Evolutionary conservation across 2,797 vertebrate species (phyloP).

Genomic region (Dicrostonyx torquatus): DNA sequence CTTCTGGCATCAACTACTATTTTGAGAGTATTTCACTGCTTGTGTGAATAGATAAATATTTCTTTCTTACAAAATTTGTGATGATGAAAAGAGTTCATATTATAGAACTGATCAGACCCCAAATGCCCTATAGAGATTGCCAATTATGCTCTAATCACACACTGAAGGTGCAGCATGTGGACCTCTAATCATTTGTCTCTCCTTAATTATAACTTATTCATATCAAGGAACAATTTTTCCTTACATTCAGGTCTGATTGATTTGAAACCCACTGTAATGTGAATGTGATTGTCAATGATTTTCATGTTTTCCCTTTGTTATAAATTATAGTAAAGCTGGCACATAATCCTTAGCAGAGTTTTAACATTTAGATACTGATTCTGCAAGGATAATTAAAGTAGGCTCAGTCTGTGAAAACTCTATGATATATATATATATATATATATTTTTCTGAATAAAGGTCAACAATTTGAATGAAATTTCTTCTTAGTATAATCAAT

Average conservation of each 20-base stretch:
- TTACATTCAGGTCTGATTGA: slow-evolving; percentile 22
- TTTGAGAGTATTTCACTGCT: not conserved
- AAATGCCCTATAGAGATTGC: slow-evolving; percentile 3
- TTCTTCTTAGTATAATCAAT: not conserved
- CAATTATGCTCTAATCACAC: slow-evolving; percentile 32
- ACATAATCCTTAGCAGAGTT: not conserved
- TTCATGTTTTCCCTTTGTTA: not conserved
- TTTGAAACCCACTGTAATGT: slow-evolving; percentile 54
- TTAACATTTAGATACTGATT: slow-evolving; percentile 13
- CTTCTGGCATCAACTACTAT: not conserved
- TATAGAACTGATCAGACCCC: not conserved
- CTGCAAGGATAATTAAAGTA: not conserved
- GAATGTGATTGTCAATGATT: slow-evolving; percentile 59
- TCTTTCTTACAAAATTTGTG: slow-evolving; percentile 23
- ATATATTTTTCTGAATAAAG: slow-evolving; percentile 4
- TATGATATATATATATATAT: not conserved
- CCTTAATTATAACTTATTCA: slow-evolving; percentile 47
- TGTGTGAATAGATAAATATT: slow-evolving; percentile 3
- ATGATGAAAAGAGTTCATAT: slow-evolving; percentile 44
- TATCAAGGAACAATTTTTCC: slow-evolving; percentile 51
- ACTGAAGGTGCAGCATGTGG: not conserved
- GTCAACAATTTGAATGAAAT: not conserved
- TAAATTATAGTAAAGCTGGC: slow-evolving; percentile 28
- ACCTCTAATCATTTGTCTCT: slow-evolving; percentile 33
- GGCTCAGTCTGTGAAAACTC: not conserved